Base-by-base conservation (phyloP, 2,797 vertebrate genomes). In the Gymnocypris eckloni region DNA sequence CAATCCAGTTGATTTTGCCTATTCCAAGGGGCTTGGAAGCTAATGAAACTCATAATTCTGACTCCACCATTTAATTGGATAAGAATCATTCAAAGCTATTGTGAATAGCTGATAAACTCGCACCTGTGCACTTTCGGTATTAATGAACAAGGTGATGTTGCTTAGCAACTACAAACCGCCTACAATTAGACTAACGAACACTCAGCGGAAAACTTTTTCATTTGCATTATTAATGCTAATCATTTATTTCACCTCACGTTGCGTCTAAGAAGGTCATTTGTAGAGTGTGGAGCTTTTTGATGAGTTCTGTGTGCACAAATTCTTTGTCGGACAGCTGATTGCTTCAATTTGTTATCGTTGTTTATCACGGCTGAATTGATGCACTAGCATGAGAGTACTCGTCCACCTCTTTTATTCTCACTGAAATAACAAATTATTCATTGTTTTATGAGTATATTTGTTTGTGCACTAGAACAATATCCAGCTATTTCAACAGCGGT, bases 401-500 rank as follows among this genome's bases (percentile, higher is more conserved):
- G 18, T 78, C 69, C 37, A 69, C 28, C 20, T 13, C n/a, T 45
- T 33, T 82, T n/a, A 9, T 67, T 61, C 73, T 20, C 56, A 16
- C n/a, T 50, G 28, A 78, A 85, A 79, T 50, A 41, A 59, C 20
- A 11, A 61, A 28, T 75, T 85, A 79, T 64, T 70, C 28, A 6
- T 39, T 86, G 52, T 61, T 79, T 66, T 50, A 22, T 43, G 79
- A 39, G 52, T 79, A 52, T n/a, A 50, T 80, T 80, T 82, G 79
- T 83, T 78, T 87, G 41, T 22, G 67, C 50, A 25, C 54, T 33
- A 61, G 61, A 59, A 79, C 8, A 45, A 83, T 41, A 7, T 78
- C 28, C 48, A 76, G 77, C n/a, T 75, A 52, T 83, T 78, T 86
- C 66, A 83, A 73, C 66, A 48, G 79, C 39, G 10, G n/a, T 73